A percentile compares a stretch with the other conserved stretches of the same genome.
phyloP scores from a whole-genome alignment of 2,113 vertebrate genomes.

The Corythornis cristatus region DNA sequence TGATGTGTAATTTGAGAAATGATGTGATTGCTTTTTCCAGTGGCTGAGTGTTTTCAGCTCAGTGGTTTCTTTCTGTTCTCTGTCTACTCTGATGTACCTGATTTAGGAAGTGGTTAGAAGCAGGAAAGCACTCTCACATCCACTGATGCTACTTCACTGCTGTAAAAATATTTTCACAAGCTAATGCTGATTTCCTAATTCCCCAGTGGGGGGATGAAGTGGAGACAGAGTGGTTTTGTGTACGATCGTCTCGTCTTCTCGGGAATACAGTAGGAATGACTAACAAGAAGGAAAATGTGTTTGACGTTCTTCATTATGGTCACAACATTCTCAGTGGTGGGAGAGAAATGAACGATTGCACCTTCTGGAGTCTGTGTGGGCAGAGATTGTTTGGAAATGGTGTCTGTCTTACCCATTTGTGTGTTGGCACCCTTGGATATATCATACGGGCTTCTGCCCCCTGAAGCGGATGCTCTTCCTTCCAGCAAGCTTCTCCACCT shows the following conservation, averaged over 20 bases:
- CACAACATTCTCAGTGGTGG: neutral
- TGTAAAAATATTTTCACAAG: conserved; percentile 14
- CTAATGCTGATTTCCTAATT: neutral
- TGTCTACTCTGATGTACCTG: neutral
- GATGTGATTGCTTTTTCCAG: neutral
- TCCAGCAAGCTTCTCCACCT: neutral
- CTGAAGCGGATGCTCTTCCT: neutral
- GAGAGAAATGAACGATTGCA: neutral
- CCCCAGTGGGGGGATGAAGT: neutral
- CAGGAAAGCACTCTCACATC: neutral
- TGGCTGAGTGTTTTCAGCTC: neutral
- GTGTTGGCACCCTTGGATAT: neutral
- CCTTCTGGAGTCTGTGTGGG: neutral
- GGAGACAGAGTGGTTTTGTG: neutral
- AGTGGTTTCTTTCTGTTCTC: neutral
- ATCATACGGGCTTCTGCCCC: neutral
- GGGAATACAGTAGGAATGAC: neutral
- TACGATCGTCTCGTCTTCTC: neutral
- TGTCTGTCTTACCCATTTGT: neutral
- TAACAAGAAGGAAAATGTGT: neutral
- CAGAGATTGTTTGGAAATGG: neutral
- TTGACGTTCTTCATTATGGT: neutral
- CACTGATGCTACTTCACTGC: neutral
- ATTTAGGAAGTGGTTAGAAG: neutral
- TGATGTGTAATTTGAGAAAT: neutral